Evolutionary conservation across 2,888 invertebrate species (phyloP), one percentile per base, ranked within the genome.

Genomic region (Drosophila ustulata): DNA sequence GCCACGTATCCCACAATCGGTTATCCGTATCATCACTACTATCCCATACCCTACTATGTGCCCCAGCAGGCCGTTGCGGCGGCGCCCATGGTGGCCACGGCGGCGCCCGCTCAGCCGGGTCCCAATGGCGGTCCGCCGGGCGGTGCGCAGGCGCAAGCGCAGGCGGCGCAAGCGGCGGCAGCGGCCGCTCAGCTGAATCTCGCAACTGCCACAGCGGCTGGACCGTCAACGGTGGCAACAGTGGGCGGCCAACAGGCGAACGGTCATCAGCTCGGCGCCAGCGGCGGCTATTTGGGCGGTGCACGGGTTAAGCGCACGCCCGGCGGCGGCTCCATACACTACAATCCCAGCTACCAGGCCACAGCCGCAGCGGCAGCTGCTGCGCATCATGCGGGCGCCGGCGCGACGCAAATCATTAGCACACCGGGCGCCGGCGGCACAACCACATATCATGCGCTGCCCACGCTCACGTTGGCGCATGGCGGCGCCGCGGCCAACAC

Each of bases 11-110:
- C 92, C 5, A 41, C 39, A 7, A 91, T 93, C 64, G 89, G 92
- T 57, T 92, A 93, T 87, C 90, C 92, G 59, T 92, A 92, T 88
- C 91, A 91, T 88, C 91, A 91, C 25, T 92, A 92, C 59, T 92
- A 92, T 84, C 91, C 92, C 56, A 92, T 92, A 91, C 91, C 92
- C 56, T 93, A 92, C 80, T 92, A 92, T 78, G 89, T 92, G 82
- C 91, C 92, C 75, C 93, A 90, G 78, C 92, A 91, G 79, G 80
- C 91, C 18, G 89, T 92, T 51, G 78, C 91, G 50, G 86, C 90
- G 32, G 80, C 92, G 49, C 85, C 91, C n/a, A 80, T 88, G 71
- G 80, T 91, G 58, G 85, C 91, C 58, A 78, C 87, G 57, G 79
- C 89, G 52, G 71, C 84, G 5, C 66, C 89, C 7, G 75, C 68